Base-by-base conservation (phyloP, 1,140 invertebrate species). In the Zaprionus ornatus region DNA sequence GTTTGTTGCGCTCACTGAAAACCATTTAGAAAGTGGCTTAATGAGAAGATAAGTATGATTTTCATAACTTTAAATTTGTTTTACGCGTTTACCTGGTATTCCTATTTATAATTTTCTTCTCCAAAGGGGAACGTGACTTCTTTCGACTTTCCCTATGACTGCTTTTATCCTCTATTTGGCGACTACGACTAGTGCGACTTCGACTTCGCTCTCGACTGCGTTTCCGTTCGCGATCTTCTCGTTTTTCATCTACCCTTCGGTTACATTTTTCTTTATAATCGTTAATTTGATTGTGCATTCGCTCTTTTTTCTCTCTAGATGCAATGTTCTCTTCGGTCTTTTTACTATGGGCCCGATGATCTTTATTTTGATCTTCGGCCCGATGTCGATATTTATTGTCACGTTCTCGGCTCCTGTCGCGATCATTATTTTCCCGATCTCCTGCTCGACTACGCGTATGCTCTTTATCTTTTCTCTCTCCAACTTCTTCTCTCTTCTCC, bases 71-170 rank as follows among this genome's bases (percentile, higher is more conserved):
- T 21, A n/a, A n/a, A 32, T 12, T 42, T 0, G 4, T 23, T 48
- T 21, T 21, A 21, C 10, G 23, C 13, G 55, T 68, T 66, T 62
- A 85, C 82, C 79, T 71, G 12, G 4, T 42, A 32, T 42, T 70
- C 17, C n/a, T 15, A 9, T 32, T 21, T 27, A 50, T 9, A 10
- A 13, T 13, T 65, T 13, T 65, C 9, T 74, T 45, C n/a, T 2
- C 32, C 4, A 48, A 42, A n/a, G 23, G 13, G 1, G 52, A 55
- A 27, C 52, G 52, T 55, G 52, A 55, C 4, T 60, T 2, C 56
- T 29, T 56, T 13, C 19, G 19, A 50, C 13, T 7, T 4, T 21
- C 15, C 21, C 13, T 45, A 1, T 68, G 19, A 13, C 19, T 59
- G 4, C 12, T 23, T 5, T 23, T 54, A 7, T 13, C 19, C 21